Base-by-base conservation (phyloP, 2,797 vertebrate genomes). In the Amazonetta brasiliensis region DNA sequence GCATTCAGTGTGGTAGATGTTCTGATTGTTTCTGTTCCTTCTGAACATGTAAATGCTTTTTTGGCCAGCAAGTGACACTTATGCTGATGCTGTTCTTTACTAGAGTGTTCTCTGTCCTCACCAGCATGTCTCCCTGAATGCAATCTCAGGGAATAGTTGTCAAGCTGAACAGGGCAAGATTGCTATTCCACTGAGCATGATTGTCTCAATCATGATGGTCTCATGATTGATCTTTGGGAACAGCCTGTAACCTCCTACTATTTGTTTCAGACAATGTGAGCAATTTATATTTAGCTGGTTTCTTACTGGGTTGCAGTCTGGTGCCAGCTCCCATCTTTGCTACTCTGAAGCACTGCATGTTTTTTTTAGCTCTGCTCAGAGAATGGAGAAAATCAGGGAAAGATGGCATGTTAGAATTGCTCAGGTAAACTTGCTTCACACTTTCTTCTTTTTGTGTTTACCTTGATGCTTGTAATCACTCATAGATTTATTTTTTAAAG, bases 1-100 rank as follows among this genome's bases (percentile, higher is more conserved):
- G 69, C 89, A 92, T 72, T 39, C 72, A 93, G 82, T 41, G 67
- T 64, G 64, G 22, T 75, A 46, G 54, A 85, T 5, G 2, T 62
- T 91, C 92, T 30, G 46, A 15, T 58, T 35, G 7, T 74, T 96
- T 59, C 37, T 87, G 88, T 81, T 79, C 77, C 59, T 72, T 81
- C 71, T 74, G 59, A 90, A 87, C 25, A 77, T 22, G 4, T 79
- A 77, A 89, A 68, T 64, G 17, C 20, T 48, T 84, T 44, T 35
- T 67, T 90, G 88, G 78, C 6, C 90, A 87, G 48, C 22, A 6
- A 4, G 46, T n/a, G 63, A 52, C 72, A 10, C 11, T 11, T 12
- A 14, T 60, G 67, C 37, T 75, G 89, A 33, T 59, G 59, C 13
- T 79, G 67, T 35, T 76, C 84, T 92, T 90, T 16, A 56, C 59